Base-by-base conservation (phyloP, 2,888 invertebrate genomes). In the Eupeodes luniger region DNA sequence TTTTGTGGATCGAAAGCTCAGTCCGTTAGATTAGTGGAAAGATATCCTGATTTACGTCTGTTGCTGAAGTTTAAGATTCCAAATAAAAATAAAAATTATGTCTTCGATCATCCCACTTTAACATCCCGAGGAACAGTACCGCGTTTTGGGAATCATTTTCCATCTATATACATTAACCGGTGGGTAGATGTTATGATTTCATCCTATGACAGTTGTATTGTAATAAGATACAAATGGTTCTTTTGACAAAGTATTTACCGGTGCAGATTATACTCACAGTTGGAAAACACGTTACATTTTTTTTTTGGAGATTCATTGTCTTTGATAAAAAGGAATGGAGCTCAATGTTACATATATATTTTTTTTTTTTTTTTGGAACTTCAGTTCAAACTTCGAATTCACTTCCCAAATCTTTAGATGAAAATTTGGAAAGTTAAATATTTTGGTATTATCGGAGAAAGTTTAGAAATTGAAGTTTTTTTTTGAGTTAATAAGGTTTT, bases 241-340 rank as follows among this genome's bases (percentile, higher is more conserved):
- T 36, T 36, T 36, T 36, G 36, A 36, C 36, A 36, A 36, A 2
- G 5, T 36, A 36, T 36, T 36, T 53, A 53, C n/a, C 53, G n/a
- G n/a, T 53, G n/a, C n/a, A n/a, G n/a, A 53, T n/a, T n/a, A 53
- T 16, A 53, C 53, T 53, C 53, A 53, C n/a, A 53, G 53, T n/a
- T n/a, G n/a, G 53, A 53, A 53, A 14, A 53, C 53, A 53, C 53
- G 53, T 53, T 53, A 53, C 12, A 53, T 16, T n/a, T 14, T 16
- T n/a, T 14, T 19, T 19, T 19, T 19, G 19, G 19, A 1, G 19
- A n/a, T n/a, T 19, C 19, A 53, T 53, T 53, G 14, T 53, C n/a
- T 53, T 53, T 53, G 53, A 53, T 5, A 53, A 53, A 7, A 53
- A 53, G 53, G 53, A n/a, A 53, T 53, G n/a, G 53, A 53, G 53